phyloP scores from a whole-genome alignment of 2,113 vertebrate species.

The Tamias sibiricus region DNA sequence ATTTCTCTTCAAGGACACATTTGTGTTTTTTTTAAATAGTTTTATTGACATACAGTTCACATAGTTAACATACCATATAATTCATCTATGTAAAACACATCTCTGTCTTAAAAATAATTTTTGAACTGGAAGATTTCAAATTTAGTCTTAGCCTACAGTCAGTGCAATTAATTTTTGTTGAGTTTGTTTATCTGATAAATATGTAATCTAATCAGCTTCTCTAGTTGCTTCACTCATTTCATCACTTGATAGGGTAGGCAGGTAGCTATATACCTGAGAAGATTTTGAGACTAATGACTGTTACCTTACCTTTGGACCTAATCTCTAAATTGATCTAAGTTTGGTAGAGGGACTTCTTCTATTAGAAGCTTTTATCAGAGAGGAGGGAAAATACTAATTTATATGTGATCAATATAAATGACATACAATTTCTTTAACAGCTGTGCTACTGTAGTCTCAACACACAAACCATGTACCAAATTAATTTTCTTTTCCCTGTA shows the following conservation, averaged over 20 bases:
- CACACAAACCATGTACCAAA: neutral
- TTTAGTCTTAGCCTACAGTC: neutral
- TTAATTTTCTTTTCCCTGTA: neutral
- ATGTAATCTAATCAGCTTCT: neutral
- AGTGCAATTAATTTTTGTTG: neutral
- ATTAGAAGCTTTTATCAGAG: neutral
- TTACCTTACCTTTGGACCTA: neutral
- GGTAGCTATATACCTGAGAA: neutral
- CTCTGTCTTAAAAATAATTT: conserved; percentile 37
- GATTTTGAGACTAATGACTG: neutral
- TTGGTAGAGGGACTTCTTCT: neutral
- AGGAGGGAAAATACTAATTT: neutral
- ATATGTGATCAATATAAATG: neutral
- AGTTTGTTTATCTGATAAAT: neutral
- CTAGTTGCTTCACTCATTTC: neutral
- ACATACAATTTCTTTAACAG: neutral
- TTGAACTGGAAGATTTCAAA: conserved; percentile 1
- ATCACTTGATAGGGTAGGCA: neutral
- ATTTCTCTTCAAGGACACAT: neutral
- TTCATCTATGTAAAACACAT: neutral
- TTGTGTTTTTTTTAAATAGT: neutral
- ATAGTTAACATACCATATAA: neutral
- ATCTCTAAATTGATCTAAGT: neutral
- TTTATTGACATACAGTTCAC: neutral
- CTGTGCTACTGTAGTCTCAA: neutral